A percentile compares a stretch with the other conserved stretches of the same genome.
These are phyloP conservation scores for Conus betulinus DNA, from an alignment of 1,140 invertebrate genomes.

Conservation along the genomic window DNA sequence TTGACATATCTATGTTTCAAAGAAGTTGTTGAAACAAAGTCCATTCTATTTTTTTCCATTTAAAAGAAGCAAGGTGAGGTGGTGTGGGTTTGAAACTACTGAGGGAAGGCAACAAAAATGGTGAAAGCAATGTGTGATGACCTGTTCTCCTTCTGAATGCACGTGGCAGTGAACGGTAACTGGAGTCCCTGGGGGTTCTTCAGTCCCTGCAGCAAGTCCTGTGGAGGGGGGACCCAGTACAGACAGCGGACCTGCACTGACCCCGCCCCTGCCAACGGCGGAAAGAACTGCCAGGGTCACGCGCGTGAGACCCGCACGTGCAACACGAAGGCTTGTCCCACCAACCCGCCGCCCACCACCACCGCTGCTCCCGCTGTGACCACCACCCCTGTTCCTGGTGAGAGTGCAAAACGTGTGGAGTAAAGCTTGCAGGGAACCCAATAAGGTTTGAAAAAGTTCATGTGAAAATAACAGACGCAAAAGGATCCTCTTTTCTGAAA, in stretches of 20 bases:
- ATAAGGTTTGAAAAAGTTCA: too few species aligned
- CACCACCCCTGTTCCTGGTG: conserved; percentile 45
- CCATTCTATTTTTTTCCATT: too few species aligned
- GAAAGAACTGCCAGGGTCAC: conserved; percentile 75
- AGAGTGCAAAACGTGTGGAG: background rate
- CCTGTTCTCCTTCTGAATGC: too few species aligned
- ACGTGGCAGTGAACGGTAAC: conserved; percentile 58
- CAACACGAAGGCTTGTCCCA: conserved; percentile 81
- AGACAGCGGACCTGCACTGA: conserved; percentile 76
- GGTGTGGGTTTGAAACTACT: conserved; percentile 72
- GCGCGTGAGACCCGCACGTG: conserved; percentile 83
- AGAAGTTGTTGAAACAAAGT: too few species aligned
- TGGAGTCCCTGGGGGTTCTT: conserved; percentile 82
- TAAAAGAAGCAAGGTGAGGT: conserved; percentile 39
- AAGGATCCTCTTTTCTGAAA: too few species aligned
- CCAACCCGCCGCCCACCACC: too few species aligned
- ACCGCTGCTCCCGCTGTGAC: too few species aligned
- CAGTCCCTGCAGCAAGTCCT: conserved; percentile 91
- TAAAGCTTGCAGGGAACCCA: too few species aligned
- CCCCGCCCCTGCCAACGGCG: conserved; percentile 63
- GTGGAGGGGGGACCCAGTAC: conserved; percentile 89
- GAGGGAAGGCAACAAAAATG: too few species aligned
- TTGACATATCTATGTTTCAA: too few species aligned
- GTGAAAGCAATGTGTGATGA: too few species aligned
- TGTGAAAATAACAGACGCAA: too few species aligned